phyloP scores from a whole-genome alignment of 2,113 vertebrate genomes.

The Diglossa brunneiventris region DNA sequence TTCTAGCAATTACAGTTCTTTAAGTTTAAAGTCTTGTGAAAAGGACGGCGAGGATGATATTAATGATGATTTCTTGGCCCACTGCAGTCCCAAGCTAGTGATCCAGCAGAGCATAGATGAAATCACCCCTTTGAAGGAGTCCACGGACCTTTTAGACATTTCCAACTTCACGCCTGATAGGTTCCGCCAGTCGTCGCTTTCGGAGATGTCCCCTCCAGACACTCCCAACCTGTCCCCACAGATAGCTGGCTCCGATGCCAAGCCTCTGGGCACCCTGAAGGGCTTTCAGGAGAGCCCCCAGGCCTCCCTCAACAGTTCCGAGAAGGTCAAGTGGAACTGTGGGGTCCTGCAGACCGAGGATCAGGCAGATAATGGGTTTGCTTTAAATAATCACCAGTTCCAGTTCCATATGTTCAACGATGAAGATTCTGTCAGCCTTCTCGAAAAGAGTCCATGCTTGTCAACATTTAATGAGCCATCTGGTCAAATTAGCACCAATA shows the following conservation, averaged over 20 bases:
- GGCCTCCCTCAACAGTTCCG: slow-evolving; percentile 76
- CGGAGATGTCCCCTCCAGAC: slow-evolving; percentile 94
- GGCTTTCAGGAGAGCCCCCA: slow-evolving; percentile 85
- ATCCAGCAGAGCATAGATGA: slow-evolving; percentile 97
- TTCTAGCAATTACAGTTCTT: slow-evolving; percentile 95
- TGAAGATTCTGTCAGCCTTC: slow-evolving; percentile 84
- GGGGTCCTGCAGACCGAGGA: slow-evolving; percentile 82
- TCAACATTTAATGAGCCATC: slow-evolving; percentile 85
- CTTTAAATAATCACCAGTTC: slow-evolving; percentile 90
- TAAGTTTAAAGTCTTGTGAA: slow-evolving; percentile 94
- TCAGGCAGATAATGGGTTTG: slow-evolving; percentile 83
- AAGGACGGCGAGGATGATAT: slow-evolving; percentile 94
- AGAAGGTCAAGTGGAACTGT: slow-evolving; percentile 92
- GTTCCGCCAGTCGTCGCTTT: slow-evolving; percentile 95
- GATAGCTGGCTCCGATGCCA: slow-evolving; percentile 86
- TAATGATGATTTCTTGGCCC: slow-evolving; percentile 93
- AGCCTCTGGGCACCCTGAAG: slow-evolving; percentile 82
- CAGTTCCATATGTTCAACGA: slow-evolving; percentile 93
- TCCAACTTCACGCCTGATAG: slow-evolving; percentile 99
- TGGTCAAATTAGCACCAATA: slow-evolving; percentile 79
- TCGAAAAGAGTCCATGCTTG: slow-evolving; percentile 82
- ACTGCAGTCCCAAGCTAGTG: slow-evolving; percentile 97
- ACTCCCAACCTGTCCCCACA: slow-evolving; percentile 96
- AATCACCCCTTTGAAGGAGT: slow-evolving; percentile 93
- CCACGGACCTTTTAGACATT: slow-evolving; percentile 96